Conservation (phyloP, 2,797 vertebrate genomes). For the Paramormyrops hopkinsi region DNA sequence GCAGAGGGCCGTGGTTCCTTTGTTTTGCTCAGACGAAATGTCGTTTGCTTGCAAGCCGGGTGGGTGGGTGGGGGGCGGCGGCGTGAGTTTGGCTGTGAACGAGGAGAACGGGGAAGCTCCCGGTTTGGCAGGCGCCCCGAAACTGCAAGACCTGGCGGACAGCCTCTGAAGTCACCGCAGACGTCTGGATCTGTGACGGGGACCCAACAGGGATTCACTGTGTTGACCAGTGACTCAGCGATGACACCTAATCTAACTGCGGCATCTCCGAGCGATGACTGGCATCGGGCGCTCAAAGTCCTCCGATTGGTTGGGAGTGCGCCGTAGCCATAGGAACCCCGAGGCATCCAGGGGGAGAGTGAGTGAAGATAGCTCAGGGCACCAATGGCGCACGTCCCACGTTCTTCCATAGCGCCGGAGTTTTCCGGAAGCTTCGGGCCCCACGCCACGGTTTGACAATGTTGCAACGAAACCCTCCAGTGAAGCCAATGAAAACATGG, state of each 20-base stretch:
- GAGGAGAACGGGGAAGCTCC: not conserved
- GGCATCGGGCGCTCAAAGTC: not conserved
- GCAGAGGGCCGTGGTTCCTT: not conserved
- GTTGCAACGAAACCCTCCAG: not conserved
- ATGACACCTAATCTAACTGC: conserved; percentile 1
- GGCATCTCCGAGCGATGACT: not conserved
- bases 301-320: not conserved
- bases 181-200: not conserved
- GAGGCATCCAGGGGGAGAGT: not conserved
- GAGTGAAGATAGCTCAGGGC: not conserved
- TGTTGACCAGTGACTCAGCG: conserved; percentile 4
- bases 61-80: not conserved
- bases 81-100: not conserved
- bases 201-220: not conserved
- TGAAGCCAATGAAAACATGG: not conserved
- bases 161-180: not conserved
- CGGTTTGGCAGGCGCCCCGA: not conserved
- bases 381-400: not conserved
- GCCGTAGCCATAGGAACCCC: conserved; percentile 1
- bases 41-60: not conserved
- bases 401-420: not conserved
- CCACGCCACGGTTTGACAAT: not conserved
- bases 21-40: not conserved
- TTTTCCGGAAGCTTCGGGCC: not conserved
- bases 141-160: not conserved